Percentiles rank a stretch among this genome's conserved stretches.
These are phyloP conservation scores for Stercorarius parasiticus DNA, from an alignment of 2,113 vertebrate species.

Conservation along the genomic window DNA sequence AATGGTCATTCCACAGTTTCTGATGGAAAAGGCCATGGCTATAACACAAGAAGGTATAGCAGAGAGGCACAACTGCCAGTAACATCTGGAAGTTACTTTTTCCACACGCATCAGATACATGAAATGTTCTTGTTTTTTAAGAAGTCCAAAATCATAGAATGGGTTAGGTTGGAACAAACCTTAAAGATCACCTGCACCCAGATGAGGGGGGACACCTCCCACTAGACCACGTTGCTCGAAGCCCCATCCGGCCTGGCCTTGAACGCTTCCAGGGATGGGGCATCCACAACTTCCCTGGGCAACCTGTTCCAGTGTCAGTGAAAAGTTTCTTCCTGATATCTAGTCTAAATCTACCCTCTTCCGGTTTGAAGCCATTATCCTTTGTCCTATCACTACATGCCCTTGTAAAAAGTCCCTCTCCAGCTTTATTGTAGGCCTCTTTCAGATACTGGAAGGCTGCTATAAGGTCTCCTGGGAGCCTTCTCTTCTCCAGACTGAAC, in stretches of 20 bases:
- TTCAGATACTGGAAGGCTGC: too few species aligned
- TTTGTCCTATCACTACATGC: too few species aligned
- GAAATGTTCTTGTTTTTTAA: background rate
- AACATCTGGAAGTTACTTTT: background rate
- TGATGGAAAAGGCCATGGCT: background rate
- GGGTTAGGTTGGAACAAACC: background rate
- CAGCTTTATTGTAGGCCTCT: too few species aligned
- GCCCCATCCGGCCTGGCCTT: background rate
- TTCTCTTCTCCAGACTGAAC: too few species aligned
- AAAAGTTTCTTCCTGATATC: too few species aligned
- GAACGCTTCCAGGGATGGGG: background rate
- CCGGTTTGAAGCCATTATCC: too few species aligned
- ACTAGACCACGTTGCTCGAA: background rate
- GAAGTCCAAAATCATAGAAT: background rate
- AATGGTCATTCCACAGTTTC: background rate
- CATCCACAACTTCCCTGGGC: background rate
- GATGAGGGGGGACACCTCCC: background rate
- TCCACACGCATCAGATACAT: background rate
- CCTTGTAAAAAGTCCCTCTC: too few species aligned
- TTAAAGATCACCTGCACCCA: background rate
- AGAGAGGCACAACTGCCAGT: background rate
- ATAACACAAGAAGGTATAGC: background rate
- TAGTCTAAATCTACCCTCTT: too few species aligned
- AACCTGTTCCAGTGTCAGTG: background rate
- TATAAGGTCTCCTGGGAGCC: too few species aligned